Conservation (phyloP, 2,113 vertebrate genomes). For the Aphyosemion australe region DNA sequence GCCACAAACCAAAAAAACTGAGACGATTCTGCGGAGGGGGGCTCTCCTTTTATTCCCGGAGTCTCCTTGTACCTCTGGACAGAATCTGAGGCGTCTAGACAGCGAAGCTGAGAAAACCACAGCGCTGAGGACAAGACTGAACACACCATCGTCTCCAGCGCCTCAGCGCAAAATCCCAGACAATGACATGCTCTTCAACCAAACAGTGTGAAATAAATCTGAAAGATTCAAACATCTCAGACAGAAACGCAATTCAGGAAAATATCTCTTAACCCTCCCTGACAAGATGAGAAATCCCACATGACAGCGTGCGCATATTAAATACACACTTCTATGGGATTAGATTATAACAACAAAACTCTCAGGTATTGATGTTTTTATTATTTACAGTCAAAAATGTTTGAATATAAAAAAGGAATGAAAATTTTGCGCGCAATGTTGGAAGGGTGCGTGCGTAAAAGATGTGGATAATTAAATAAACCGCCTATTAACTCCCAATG, state of each 20-base stretch:
- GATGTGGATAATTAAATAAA: slow-evolving; percentile 18
- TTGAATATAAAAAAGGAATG: not conserved
- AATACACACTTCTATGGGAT: not conserved
- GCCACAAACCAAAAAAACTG: slow-evolving; percentile 61
- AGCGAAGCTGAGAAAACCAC: slow-evolving; percentile 56
- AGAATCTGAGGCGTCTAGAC: slow-evolving; percentile 70
- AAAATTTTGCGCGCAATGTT: slow-evolving; percentile 8
- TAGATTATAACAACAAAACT: not conserved
- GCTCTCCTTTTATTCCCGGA: slow-evolving; percentile 45
- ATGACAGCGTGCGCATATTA: not conserved
- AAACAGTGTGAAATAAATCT: slow-evolving; percentile 12
- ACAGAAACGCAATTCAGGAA: not conserved
- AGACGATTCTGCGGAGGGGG: slow-evolving; percentile 37
- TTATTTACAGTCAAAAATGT: not conserved
- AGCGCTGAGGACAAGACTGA: slow-evolving; percentile 36
- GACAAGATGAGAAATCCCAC: slow-evolving; percentile 42
- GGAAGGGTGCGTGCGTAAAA: slow-evolving; percentile 1
- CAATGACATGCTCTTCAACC: slow-evolving; percentile 1
- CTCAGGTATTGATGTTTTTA: not conserved
- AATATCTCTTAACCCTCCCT: slow-evolving; percentile 24
- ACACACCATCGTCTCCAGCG: slow-evolving; percentile 41
- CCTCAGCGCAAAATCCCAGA: slow-evolving; percentile 51
- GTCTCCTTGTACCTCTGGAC: slow-evolving; percentile 56
- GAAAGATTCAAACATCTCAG: slow-evolving; percentile 10
- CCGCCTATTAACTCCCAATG: slow-evolving; percentile 26